phyloP scores from a whole-genome alignment of 2,113 vertebrate genomes.

The Pelmatolapia mariae region DNA sequence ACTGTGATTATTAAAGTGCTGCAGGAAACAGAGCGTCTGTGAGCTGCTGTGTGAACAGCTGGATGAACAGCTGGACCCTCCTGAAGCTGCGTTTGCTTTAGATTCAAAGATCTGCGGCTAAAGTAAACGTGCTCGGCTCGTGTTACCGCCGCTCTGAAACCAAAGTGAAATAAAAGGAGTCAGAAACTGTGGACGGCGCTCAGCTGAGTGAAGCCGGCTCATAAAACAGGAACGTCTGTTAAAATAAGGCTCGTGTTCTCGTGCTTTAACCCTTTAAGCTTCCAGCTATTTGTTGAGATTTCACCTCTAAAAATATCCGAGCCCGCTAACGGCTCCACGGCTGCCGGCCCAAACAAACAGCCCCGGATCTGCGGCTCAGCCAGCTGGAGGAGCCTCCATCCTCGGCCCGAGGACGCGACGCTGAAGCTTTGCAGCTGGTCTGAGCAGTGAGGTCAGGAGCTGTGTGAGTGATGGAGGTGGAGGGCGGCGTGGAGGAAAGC shows the following conservation, averaged over 20 bases:
- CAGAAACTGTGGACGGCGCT: background rate
- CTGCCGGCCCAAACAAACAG: background rate
- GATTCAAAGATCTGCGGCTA: background rate
- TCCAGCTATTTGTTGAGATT: background rate
- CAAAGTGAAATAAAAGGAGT: background rate
- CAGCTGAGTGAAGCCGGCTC: background rate
- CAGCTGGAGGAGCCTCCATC: accelerated
- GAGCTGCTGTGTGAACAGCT: background rate
- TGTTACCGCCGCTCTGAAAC: accelerated
- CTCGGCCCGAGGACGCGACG: background rate
- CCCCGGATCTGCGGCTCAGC: background rate
- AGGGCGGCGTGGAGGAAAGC: background rate
- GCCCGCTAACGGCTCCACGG: background rate
- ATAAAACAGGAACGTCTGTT: background rate
- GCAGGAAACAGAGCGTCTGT: background rate
- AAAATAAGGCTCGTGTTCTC: background rate
- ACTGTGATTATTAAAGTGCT: background rate
- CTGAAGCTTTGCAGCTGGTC: background rate
- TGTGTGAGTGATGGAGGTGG: background rate
- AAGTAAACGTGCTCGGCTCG: background rate
- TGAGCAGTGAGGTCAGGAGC: background rate
- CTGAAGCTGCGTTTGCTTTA: background rate
- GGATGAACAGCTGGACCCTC: background rate
- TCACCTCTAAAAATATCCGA: background rate
- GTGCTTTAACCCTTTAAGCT: background rate